Conservation (phyloP, 2,797 vertebrate species). For the Botia kubotai region DNA sequence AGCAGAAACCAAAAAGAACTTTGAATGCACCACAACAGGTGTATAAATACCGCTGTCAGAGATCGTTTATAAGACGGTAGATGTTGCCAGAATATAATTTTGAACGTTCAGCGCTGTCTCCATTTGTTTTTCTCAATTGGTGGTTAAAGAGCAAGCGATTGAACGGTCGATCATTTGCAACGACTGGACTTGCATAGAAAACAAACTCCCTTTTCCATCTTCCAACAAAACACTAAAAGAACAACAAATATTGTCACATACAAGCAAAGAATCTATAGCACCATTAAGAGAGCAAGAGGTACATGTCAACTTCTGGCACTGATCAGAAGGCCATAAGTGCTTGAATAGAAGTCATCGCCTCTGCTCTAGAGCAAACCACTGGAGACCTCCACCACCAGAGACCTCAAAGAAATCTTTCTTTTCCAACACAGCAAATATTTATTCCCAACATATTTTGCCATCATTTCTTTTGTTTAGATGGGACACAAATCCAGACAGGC, state of each 20-base stretch:
- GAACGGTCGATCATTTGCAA: background rate
- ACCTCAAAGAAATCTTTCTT: conserved; percentile 42
- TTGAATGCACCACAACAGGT: conserved; percentile 51
- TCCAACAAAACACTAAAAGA: conserved; percentile 18
- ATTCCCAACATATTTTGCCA: conserved; percentile 15
- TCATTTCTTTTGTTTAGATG: background rate
- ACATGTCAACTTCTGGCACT: conserved; percentile 54
- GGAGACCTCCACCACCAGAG: conserved; percentile 44
- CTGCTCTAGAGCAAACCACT: conserved; percentile 56
- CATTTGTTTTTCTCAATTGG: background rate
- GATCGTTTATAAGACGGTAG: conserved; percentile 14
- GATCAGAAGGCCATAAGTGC: conserved; percentile 59
- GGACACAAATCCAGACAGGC: conserved; percentile 47
- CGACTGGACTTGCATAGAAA: background rate
- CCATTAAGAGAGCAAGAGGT: conserved; percentile 54
- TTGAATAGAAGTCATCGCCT: conserved; percentile 55
- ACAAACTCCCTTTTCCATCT: conserved; percentile 18
- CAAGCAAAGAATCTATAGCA: conserved; percentile 38
- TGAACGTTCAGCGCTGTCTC: background rate
- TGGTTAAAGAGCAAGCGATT: background rate
- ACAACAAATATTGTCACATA: conserved; percentile 32
- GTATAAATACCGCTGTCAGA: conserved; percentile 46
- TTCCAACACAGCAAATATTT: conserved; percentile 41
- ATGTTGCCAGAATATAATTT: background rate
- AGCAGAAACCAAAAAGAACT: conserved; percentile 47